Percentiles rank a stretch among this genome's conserved stretches.
These are phyloP conservation scores for Caenorhabditis sp. DNA, from an alignment of 2,888 invertebrate species.

Conservation along the genomic window DNA sequence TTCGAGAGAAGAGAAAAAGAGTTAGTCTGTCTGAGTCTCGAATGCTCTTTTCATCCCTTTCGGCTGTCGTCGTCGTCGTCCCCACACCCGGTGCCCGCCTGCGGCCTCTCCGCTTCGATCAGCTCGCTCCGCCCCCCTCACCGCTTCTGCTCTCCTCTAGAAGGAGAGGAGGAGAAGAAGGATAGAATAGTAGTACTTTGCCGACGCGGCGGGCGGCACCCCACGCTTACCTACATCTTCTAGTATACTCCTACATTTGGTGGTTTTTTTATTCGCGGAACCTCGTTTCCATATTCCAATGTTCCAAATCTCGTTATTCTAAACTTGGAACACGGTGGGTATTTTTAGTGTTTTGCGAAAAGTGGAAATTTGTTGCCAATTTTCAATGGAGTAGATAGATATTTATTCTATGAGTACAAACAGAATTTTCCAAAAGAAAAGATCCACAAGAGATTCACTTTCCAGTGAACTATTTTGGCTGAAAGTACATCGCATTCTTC, in stretches of 20 bases:
- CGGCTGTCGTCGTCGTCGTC: slow-evolving; percentile 29
- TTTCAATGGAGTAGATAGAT: neutral
- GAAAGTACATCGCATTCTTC: too few species aligned
- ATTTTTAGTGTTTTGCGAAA: slow-evolving; percentile 17
- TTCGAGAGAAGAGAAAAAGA: slow-evolving; percentile 32
- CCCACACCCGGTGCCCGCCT: slow-evolving; percentile 51
- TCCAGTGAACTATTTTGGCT: too few species aligned
- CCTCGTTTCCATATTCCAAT: slow-evolving; percentile 45
- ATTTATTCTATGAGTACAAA: too few species aligned
- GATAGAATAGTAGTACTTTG: slow-evolving; percentile 62
- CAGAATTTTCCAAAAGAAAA: too few species aligned
- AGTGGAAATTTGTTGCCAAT: neutral
- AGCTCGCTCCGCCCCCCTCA: slow-evolving; percentile 57
- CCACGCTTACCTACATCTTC: slow-evolving; percentile 63
- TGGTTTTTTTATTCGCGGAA: slow-evolving; percentile 17
- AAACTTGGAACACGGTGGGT: slow-evolving; percentile 57
- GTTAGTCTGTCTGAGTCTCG: slow-evolving; percentile 56
- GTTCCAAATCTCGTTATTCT: slow-evolving; percentile 51
- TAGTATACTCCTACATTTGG: slow-evolving; percentile 52
- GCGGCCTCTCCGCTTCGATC: slow-evolving; percentile 52
- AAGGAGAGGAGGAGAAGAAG: slow-evolving; percentile 8
- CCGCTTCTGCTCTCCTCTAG: slow-evolving; percentile 38
- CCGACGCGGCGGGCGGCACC: slow-evolving; percentile 47
- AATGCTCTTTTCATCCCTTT: slow-evolving; percentile 34
- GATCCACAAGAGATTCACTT: too few species aligned